Evolutionary conservation across 2,888 invertebrate species (phyloP).

Genomic region (Phengaris alcon): DNA sequence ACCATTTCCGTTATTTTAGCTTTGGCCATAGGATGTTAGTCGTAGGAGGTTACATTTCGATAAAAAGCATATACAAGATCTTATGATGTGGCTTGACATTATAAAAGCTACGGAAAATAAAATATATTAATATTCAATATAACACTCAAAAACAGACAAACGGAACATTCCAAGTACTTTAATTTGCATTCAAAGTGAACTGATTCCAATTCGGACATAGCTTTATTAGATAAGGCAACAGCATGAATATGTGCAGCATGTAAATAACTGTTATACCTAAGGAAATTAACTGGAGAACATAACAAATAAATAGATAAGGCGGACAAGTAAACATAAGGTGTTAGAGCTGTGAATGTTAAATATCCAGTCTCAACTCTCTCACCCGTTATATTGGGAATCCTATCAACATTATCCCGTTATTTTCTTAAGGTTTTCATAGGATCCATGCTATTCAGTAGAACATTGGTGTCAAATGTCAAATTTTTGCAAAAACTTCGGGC

Average conservation of each 20-base stretch:
- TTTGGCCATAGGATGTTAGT: too few species aligned
- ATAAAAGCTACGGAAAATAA: neutral
- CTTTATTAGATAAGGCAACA: conserved; percentile 1
- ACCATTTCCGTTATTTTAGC: too few species aligned
- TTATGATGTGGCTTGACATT: too few species aligned
- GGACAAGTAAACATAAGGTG: neutral
- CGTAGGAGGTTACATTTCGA: too few species aligned
- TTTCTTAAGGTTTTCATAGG: neutral
- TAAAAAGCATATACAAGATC: too few species aligned
- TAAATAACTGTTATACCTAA: neutral
- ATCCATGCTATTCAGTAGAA: neutral
- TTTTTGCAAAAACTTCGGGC: too few species aligned
- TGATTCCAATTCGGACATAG: conserved; percentile 20
- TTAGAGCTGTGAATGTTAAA: neutral
- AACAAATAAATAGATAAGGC: neutral
- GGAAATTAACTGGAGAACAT: neutral
- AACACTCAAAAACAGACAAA: neutral
- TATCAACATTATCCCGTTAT: conserved; percentile 7
- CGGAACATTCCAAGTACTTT: neutral
- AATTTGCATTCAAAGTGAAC: conserved; percentile 18
- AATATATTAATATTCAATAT: neutral
- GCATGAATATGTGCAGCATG: neutral
- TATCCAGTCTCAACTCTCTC: neutral
- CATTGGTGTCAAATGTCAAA: neutral
- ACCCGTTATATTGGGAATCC: neutral